Evolutionary conservation across 2,113 vertebrate species (phyloP).

Genomic region (Centrocercus urophasianus): DNA sequence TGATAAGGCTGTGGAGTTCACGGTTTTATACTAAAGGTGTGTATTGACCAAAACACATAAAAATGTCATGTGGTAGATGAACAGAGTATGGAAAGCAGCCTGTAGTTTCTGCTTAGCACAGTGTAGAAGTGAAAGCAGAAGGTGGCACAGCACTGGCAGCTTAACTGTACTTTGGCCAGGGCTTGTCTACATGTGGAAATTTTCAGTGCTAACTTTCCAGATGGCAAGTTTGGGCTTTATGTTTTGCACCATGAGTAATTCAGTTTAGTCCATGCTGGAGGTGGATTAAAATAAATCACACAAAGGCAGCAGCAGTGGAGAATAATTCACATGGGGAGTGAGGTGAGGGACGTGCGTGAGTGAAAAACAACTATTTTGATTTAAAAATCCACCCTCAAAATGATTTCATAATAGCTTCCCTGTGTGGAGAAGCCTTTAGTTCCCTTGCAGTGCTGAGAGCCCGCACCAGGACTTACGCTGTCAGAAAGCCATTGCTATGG

Average conservation of each 20-base stretch:
- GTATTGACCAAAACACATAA: background rate
- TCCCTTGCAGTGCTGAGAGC: background rate
- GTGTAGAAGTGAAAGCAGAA: conserved; percentile 16
- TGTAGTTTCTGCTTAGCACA: background rate
- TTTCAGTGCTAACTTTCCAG: conserved; percentile 23
- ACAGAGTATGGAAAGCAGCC: background rate
- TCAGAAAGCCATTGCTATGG: conserved; percentile 6
- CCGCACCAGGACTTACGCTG: background rate
- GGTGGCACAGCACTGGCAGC: background rate
- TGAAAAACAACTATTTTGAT: conserved; percentile 33
- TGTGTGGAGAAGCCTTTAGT: background rate
- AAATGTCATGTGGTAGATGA: background rate
- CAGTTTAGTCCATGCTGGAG: conserved; percentile 23
- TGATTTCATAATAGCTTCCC: conserved; percentile 47
- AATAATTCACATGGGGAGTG: conserved; percentile 29
- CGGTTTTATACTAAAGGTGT: background rate
- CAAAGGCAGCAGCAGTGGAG: conserved; percentile 11
- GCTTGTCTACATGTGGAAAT: conserved; percentile 8
- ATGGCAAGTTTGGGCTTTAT: conserved; percentile 7
- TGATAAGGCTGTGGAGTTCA: conserved; percentile 5
- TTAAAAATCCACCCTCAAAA: conserved; percentile 26
- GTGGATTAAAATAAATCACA: conserved; percentile 45
- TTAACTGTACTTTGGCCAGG: conserved; percentile 16
- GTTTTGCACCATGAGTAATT: conserved; percentile 44
- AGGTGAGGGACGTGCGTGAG: background rate